Percentiles rank a stretch among this genome's conserved stretches.
Evolutionary conservation across 2,888 invertebrate genomes (phyloP).

Genomic region (Cheilosia pagana): DNA sequence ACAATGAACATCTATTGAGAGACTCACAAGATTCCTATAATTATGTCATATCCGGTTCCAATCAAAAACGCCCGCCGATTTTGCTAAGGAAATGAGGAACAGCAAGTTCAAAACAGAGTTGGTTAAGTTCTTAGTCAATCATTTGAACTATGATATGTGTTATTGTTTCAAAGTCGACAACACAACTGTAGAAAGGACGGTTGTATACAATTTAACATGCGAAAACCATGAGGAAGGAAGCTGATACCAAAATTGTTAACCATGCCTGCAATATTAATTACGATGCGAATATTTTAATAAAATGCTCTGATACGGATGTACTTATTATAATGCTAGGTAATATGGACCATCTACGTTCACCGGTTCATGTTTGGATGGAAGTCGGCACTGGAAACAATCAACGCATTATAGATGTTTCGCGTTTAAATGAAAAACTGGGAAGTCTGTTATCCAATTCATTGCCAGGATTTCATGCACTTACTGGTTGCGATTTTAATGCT

Average conservation of each 20-base stretch:
- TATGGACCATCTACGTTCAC: not conserved
- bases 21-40: not conserved
- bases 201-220: not conserved
- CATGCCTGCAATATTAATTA: not conserved
- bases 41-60: not conserved
- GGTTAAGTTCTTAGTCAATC: conserved; percentile 21
- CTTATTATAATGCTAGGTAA: not conserved
- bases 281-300: not conserved
- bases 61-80: conserved; percentile 2
- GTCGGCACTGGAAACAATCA: not conserved
- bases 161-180: not conserved
- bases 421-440: not conserved
- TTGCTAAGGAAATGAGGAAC: conserved; percentile 43
- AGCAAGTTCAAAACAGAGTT: conserved; percentile 42
- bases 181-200: no score
- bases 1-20: conserved; percentile 19
- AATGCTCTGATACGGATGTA: not conserved
- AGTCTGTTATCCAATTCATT: not conserved
- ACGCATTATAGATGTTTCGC: not conserved
- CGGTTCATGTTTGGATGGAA: not conserved
- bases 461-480: not conserved
- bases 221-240: conserved; percentile 3
- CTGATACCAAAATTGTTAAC: not conserved
- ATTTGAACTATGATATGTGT: not conserved
- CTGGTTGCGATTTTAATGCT: not conserved